A percentile compares a stretch with the other conserved stretches of the same genome.
phyloP scores from a whole-genome alignment of 2,113 vertebrate genomes.

The Oryzias javanicus region DNA sequence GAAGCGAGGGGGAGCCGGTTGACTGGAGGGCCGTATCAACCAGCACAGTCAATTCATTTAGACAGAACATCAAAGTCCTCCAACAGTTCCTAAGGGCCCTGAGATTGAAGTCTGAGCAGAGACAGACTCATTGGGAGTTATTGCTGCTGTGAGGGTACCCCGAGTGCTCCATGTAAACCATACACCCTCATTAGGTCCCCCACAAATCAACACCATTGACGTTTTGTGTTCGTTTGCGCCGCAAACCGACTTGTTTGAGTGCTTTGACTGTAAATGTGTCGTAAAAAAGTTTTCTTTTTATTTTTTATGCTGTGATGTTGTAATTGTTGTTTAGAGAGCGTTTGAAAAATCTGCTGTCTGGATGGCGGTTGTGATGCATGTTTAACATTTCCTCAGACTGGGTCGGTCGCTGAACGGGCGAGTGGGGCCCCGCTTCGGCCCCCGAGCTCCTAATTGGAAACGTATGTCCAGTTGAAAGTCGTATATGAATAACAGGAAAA shows the following conservation, averaged over 20 bases:
- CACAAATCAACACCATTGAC: constrained; percentile 63
- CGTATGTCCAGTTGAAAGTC: constrained; percentile 72
- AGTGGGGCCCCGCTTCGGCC: constrained; percentile 68
- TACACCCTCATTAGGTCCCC: constrained; percentile 62
- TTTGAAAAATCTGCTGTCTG: constrained; percentile 58
- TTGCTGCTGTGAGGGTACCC: constrained; percentile 52
- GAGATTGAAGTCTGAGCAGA: constrained; percentile 68
- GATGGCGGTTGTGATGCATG: constrained; percentile 70
- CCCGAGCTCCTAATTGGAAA: constrained; percentile 73
- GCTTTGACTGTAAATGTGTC: constrained; percentile 41
- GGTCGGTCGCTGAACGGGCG: constrained; percentile 63
- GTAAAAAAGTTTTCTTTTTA: constrained; percentile 53
- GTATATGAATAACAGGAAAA: constrained; percentile 62
- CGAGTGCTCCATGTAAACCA: constrained; percentile 59
- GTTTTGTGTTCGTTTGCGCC: constrained; percentile 48
- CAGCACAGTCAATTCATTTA: constrained; percentile 73
- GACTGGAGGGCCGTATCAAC: constrained; percentile 62
- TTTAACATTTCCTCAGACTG: constrained; percentile 73
- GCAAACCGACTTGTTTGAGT: constrained; percentile 38
- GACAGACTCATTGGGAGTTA: constrained; percentile 62
- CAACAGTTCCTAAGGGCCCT: constrained; percentile 68
- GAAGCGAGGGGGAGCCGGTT: constrained; percentile 31
- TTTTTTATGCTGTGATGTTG: constrained; percentile 42
- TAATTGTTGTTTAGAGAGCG: constrained; percentile 67
- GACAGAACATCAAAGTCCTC: constrained; percentile 74